Percentiles rank a stretch among this genome's conserved stretches.
Evolutionary conservation across 1,140 invertebrate genomes (phyloP).

Genomic region (Brachionus rotundiformis): DNA sequence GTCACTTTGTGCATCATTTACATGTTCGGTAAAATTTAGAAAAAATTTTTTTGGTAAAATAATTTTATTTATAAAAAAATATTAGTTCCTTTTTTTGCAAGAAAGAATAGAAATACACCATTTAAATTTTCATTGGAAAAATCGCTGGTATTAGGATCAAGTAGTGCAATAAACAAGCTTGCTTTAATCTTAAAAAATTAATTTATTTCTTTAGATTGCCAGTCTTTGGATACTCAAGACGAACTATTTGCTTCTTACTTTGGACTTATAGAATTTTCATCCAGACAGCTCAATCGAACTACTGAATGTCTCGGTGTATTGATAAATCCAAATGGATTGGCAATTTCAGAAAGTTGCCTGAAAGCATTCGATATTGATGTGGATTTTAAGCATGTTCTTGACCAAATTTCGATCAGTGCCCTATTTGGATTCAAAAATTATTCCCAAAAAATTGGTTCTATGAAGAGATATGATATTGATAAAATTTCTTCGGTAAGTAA

Average conservation of each 20-base stretch:
- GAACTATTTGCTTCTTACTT: neutral
- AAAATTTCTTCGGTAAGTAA: neutral
- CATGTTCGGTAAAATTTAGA: slow-evolving; percentile 1
- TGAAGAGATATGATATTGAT: neutral
- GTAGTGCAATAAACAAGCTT: neutral
- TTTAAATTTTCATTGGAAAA: neutral
- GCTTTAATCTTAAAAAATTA: neutral
- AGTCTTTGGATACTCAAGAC: neutral
- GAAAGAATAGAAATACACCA: neutral
- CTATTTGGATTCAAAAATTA: neutral
- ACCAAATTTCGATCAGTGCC: neutral
- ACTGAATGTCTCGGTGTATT: neutral
- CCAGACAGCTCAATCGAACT: neutral
- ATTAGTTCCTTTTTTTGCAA: slow-evolving; percentile 43
- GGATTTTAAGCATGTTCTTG: neutral
- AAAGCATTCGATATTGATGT: neutral
- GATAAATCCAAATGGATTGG: neutral
- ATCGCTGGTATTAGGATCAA: neutral
- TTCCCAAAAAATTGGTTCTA: neutral
- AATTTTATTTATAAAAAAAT: neutral
- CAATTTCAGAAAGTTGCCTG: neutral
- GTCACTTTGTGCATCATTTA: slow-evolving; percentile 42
- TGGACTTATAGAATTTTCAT: neutral
- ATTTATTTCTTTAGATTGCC: neutral
- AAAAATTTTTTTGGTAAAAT: neutral